phyloP scores from a whole-genome alignment of 2,797 vertebrate genomes.

The Gallinago stenura region DNA sequence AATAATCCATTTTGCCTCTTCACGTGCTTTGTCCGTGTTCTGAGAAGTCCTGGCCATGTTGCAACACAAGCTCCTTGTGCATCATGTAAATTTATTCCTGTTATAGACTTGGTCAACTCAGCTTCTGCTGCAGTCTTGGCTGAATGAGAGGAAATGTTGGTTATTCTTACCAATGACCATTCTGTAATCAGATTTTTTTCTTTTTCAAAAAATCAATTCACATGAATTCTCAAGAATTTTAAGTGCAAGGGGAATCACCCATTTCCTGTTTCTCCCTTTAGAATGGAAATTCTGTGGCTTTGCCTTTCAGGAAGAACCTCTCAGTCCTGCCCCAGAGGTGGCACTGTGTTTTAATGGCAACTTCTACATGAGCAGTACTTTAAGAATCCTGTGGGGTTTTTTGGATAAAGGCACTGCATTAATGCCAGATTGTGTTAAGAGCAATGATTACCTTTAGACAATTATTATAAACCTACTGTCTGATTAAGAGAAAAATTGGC shows the following conservation, averaged over 20 bases:
- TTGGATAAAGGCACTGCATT: conserved; percentile 16
- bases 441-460: not conserved
- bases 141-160: not conserved
- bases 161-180: not conserved
- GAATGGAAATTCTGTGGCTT: not conserved
- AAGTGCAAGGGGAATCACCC: not conserved
- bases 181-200: not conserved
- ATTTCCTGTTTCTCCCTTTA: not conserved
- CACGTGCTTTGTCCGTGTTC: not conserved
- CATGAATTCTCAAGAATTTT: not conserved
- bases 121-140: conserved; percentile 20
- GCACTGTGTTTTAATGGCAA: not conserved
- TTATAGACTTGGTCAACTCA: not conserved
- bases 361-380: not conserved
- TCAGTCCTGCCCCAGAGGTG: not conserved
- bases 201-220: not conserved
- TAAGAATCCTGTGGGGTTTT: not conserved
- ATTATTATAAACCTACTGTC: not conserved
- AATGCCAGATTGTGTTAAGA: not conserved
- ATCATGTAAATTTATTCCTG: not conserved
- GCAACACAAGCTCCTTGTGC: not conserved
- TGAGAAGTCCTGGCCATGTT: not conserved
- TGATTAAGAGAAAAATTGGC: not conserved
- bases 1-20: not conserved
- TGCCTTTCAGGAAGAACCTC: not conserved